Evolutionary conservation across 2,888 invertebrate species (phyloP), one percentile per base, ranked within the genome.

Genomic region (Conomelus anceps): DNA sequence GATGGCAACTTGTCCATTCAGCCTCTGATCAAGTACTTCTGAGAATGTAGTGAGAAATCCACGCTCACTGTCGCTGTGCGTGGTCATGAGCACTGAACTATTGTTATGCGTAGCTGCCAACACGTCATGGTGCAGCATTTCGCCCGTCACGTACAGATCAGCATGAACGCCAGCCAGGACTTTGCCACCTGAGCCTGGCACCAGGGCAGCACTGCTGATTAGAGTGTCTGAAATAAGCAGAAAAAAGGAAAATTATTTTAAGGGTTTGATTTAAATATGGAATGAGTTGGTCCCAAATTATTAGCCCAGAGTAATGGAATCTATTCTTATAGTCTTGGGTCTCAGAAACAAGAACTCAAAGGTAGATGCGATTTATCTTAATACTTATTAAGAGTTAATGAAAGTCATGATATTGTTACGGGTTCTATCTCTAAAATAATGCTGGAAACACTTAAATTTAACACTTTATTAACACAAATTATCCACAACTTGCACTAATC

Each of bases 101-200:
- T 96, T 0, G 99, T 98, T 95, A 92, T 98, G 97, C 23, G 96
- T 95, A 0, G 97, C 98, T 92, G 99, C 98, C 41, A 99, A 94
- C 0, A 98, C 94, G 91, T 99, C 98, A 92, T 99, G 99, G 93
- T 99, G 99, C 0, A 97, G 95, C 98, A 99, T 98, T 94, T 99
- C 99, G 94, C 96, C 97, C 22, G 98, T 98, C 41, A 99, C 93
- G 92, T 96, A 97, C 20, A 99, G 94, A 93, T 98, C 98, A 1
- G 97, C 97, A 22, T 93, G 90, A 0, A 96, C 94, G 20, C 95
- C 96, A 91, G 95, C 95, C 22, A 99, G 93, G 0, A 99, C 95
- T 0, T 97, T 96, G 7, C 94, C 94, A 0, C 99, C 99, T 0
- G 98, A 97, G 0, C 99, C 99, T 26, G 98, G 98, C 93, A 98